Percentiles rank a stretch among this genome's conserved stretches.
Conservation (phyloP, 2,888 invertebrate species). For the Drosophila merina region DNA sequence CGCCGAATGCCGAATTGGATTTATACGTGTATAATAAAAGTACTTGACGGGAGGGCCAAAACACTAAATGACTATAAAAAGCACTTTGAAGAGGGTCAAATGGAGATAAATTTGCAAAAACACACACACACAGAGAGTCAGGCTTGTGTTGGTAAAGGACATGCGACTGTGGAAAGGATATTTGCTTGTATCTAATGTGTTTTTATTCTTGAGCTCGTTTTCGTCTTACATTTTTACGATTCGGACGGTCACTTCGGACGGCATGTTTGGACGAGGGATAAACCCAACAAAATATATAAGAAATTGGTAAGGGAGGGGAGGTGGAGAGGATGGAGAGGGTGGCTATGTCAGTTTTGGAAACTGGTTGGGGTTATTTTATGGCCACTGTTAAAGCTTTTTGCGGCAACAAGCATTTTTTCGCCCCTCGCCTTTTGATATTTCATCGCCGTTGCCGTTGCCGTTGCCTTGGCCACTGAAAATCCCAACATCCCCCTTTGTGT, state of each 20-base stretch:
- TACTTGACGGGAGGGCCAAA: conserved; percentile 80
- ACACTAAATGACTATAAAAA: conserved; percentile 83
- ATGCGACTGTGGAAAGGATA: conserved; percentile 64
- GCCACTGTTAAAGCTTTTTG: conserved; percentile 64
- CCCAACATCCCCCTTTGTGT: conserved; percentile 27
- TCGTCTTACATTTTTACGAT: conserved; percentile 78
- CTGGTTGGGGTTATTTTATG: conserved; percentile 64
- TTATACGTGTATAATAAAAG: conserved; percentile 81
- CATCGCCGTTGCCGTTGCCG: conserved; percentile 41
- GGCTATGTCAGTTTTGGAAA: conserved; percentile 52
- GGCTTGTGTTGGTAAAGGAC: conserved; percentile 47
- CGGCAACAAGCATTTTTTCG: conserved; percentile 51
- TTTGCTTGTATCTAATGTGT: conserved; percentile 81
- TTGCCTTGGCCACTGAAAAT: conserved; percentile 48
- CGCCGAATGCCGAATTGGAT: conserved; percentile 79
- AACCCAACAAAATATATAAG: conserved; percentile 8
- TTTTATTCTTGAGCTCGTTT: conserved; percentile 80
- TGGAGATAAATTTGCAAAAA: conserved; percentile 84
- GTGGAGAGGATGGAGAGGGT: conserved; percentile 58
- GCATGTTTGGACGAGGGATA: conserved; percentile 54
- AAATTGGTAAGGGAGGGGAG: not conserved
- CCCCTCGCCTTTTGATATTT: conserved; percentile 60
- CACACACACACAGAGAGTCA: not conserved
- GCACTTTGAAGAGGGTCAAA: conserved; percentile 85
- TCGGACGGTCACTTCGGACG: conserved; percentile 71